These are phyloP conservation scores for Campylomormyrus tamandua DNA, from an alignment of 2,113 vertebrate species.

Conservation along the genomic window DNA sequence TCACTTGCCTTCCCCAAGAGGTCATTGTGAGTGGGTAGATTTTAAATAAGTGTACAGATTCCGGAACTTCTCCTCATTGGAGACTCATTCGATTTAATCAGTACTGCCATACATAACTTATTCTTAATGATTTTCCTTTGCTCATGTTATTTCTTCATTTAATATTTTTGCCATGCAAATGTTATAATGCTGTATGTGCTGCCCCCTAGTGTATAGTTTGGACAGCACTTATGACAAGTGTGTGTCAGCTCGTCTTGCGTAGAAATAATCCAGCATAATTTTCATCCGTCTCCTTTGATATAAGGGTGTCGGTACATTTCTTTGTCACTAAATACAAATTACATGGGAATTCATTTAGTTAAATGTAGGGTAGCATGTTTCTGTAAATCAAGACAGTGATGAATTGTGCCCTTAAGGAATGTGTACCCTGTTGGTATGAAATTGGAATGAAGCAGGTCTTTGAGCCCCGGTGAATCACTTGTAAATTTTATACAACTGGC, in stretches of 20 bases:
- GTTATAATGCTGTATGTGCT: not conserved
- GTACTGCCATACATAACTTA: not conserved
- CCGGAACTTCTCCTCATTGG: not conserved
- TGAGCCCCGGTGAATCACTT: not conserved
- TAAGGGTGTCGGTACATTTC: not conserved
- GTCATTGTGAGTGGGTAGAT: not conserved
- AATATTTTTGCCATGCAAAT: not conserved
- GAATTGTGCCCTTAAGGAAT: not conserved
- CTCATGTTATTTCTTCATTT: not conserved
- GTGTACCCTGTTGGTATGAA: not conserved
- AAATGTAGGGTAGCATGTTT: not conserved
- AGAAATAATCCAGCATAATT: not conserved
- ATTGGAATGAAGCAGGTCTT: not conserved
- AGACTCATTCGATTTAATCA: not conserved
- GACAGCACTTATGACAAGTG: not conserved
- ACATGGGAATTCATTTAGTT: not conserved
- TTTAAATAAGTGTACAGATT: not conserved
- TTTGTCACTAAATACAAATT: not conserved
- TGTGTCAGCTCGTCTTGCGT: too few relatives aligned
- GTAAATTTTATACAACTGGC: not conserved
- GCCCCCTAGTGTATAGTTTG: not conserved
- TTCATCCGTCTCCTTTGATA: not conserved
- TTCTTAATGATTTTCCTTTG: not conserved
- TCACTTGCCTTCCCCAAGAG: not conserved
- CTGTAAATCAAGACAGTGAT: not conserved